Evolutionary conservation across 2,113 vertebrate species (phyloP).

Genomic region (Chitala chitala): DNA sequence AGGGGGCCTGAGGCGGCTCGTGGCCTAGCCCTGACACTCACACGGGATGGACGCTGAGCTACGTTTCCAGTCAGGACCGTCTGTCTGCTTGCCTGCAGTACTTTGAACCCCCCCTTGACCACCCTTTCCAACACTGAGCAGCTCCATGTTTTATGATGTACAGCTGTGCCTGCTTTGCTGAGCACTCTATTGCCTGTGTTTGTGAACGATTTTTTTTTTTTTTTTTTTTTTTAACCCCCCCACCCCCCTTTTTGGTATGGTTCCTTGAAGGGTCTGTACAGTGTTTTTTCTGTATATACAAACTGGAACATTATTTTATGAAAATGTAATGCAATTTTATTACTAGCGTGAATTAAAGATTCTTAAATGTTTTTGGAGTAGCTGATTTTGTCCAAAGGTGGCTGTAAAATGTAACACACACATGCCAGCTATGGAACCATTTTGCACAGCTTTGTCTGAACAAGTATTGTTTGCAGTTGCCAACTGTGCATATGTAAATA

Average conservation of each 20-base stretch:
- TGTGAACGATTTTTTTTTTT: slow-evolving; percentile 57
- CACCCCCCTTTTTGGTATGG: slow-evolving; percentile 62
- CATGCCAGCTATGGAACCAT: neutral
- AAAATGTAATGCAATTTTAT: slow-evolving; percentile 99
- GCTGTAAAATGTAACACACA: neutral
- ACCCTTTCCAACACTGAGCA: slow-evolving; percentile 79
- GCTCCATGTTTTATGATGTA: slow-evolving; percentile 85
- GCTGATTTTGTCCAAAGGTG: slow-evolving; percentile 35
- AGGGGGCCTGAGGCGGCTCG: slow-evolving; percentile 33
- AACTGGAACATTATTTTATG: slow-evolving; percentile 99
- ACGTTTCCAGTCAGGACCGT: slow-evolving; percentile 64
- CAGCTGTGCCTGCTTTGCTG: slow-evolving; percentile 91
- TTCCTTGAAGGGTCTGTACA: slow-evolving; percentile 92
- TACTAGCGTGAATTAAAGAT: slow-evolving; percentile 99
- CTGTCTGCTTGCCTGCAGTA: slow-evolving; percentile 85
- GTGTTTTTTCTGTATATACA: slow-evolving; percentile 99
- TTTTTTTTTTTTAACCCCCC: slow-evolving; percentile 37
- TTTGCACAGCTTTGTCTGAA: neutral
- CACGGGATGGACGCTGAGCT: slow-evolving; percentile 68
- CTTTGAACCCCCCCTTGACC: slow-evolving; percentile 71
- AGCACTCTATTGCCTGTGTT: slow-evolving; percentile 90
- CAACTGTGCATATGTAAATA: neutral
- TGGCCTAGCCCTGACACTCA: slow-evolving; percentile 48
- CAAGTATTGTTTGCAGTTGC: slow-evolving; percentile 6
- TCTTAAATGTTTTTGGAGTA: slow-evolving; percentile 72